Percentiles rank a stretch among this genome's conserved stretches.
phyloP scores from a whole-genome alignment of 2,113 vertebrate genomes.

The Harpagus bidentatus region DNA sequence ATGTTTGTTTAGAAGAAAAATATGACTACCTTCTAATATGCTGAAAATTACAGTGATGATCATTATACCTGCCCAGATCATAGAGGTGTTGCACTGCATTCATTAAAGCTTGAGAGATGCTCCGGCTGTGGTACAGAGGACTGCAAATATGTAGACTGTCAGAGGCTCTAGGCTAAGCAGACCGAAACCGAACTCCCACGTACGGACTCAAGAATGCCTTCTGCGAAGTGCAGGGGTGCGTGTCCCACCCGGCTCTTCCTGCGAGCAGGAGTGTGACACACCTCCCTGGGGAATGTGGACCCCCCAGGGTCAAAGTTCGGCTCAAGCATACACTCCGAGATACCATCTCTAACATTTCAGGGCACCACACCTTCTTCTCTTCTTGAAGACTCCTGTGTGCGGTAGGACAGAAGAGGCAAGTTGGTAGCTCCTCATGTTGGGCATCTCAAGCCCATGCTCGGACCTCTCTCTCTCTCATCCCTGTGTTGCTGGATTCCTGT shows the following conservation, averaged over 20 bases:
- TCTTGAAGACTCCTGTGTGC: background rate
- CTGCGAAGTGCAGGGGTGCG: background rate
- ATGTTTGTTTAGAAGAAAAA: background rate
- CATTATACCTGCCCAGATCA: background rate
- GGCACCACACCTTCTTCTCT: background rate
- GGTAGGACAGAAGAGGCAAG: background rate
- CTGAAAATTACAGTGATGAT: background rate
- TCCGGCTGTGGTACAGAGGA: background rate
- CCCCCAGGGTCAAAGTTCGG: background rate
- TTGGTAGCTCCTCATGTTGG: background rate
- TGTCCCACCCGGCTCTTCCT: background rate
- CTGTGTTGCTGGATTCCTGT: background rate
- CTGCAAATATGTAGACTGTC: background rate
- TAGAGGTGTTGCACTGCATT: background rate
- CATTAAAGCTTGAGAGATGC: background rate
- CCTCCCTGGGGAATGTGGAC: background rate
- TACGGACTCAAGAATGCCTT: rapidly evolving
- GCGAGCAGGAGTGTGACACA: background rate
- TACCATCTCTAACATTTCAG: background rate
- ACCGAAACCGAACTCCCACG: background rate
- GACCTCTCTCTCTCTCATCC: background rate
- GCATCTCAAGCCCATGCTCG: background rate
- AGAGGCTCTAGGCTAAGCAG: background rate
- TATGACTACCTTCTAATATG: background rate
- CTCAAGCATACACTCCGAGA: background rate